phyloP scores from a whole-genome alignment of 2,797 vertebrate genomes.

The Halcyon badia region DNA sequence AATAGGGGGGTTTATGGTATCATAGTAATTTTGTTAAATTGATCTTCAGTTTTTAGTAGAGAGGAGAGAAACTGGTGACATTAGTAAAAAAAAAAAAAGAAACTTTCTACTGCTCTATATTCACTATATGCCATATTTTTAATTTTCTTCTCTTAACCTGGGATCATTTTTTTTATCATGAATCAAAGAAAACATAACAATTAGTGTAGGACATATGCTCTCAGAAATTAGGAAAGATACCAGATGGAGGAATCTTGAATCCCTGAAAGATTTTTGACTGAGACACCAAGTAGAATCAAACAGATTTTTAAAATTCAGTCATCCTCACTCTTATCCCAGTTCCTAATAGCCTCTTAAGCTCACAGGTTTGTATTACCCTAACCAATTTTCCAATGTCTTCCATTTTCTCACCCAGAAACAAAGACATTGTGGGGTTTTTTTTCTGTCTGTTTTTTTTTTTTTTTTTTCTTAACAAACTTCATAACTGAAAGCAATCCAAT shows the following conservation, averaged over 20 bases:
- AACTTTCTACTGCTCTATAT: neutral
- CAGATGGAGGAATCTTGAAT: neutral
- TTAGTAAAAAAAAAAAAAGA: neutral
- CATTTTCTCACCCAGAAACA: neutral
- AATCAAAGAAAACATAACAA: neutral
- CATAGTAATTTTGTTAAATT: neutral
- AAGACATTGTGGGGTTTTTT: neutral
- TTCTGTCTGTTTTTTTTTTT: neutral
- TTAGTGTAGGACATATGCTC: neutral
- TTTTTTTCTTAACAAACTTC: neutral
- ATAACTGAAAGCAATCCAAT: neutral
- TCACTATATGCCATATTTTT: neutral
- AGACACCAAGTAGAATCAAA: neutral
- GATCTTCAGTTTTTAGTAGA: neutral
- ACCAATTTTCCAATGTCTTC: neutral
- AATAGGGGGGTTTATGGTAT: neutral
- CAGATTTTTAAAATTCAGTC: neutral
- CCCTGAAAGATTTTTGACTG: neutral
- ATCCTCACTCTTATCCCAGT: neutral
- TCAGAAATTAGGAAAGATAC: neutral
- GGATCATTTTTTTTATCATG: neutral
- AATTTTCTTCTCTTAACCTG: neutral
- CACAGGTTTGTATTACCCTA: neutral
- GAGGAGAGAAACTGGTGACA: neutral
- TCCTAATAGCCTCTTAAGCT: neutral